phyloP scores from a whole-genome alignment of 2,113 vertebrate genomes.

The Gymnogyps californianus region DNA sequence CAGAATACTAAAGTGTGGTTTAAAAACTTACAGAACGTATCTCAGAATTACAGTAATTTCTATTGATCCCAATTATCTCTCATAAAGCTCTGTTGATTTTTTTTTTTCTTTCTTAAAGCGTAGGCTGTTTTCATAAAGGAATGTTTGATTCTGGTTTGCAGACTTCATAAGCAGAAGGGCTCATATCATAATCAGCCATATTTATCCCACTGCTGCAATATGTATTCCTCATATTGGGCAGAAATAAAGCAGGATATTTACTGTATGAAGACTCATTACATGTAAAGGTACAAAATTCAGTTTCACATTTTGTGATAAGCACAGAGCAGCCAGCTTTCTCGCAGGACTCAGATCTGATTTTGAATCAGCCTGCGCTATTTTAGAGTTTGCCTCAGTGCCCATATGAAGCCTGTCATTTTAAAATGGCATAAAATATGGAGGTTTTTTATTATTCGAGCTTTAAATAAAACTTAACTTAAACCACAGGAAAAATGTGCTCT shows the following conservation, averaged over 20 bases:
- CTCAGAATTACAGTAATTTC: slow-evolving; percentile 31
- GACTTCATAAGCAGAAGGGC: neutral
- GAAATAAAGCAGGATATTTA: neutral
- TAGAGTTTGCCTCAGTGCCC: slow-evolving; percentile 7
- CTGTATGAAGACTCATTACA: neutral
- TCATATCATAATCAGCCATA: neutral
- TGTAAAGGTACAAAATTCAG: neutral
- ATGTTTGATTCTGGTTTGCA: neutral
- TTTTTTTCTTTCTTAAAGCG: neutral
- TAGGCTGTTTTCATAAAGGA: neutral
- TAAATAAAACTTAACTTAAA: neutral
- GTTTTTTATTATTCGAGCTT: neutral
- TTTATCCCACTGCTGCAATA: neutral
- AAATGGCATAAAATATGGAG: neutral
- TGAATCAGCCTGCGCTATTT: neutral
- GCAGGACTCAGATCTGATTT: neutral
- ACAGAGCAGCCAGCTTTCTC: neutral
- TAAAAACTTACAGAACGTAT: neutral
- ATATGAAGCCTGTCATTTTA: neutral
- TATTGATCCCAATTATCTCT: slow-evolving; percentile 11
- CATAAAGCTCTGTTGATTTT: neutral
- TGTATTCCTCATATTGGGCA: neutral
- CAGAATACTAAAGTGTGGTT: neutral
- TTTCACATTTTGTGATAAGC: neutral
- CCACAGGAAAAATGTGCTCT: neutral